These are phyloP conservation scores for Pelosia muscerda DNA, from an alignment of 2,888 invertebrate genomes.

Conservation along the genomic window DNA sequence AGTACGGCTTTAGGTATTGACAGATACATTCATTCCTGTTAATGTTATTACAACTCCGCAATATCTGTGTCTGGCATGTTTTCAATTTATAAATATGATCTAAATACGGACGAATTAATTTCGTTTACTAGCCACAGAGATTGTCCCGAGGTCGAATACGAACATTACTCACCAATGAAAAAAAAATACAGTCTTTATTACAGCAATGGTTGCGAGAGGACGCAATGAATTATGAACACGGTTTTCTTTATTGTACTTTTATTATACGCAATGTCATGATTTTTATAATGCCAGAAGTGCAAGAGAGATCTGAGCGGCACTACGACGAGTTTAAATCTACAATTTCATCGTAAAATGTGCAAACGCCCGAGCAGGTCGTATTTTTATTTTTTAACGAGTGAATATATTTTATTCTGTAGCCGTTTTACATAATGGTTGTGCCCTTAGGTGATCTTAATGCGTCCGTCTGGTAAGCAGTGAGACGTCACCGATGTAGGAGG, in stretches of 20 bases:
- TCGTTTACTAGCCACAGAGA: slow-evolving; percentile 43
- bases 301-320: slow-evolving; percentile 31
- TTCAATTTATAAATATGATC: slow-evolving; percentile 60
- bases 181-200: slow-evolving; percentile 61
- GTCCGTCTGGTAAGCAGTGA: slow-evolving; percentile 73
- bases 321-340: slow-evolving; percentile 40
- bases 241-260: slow-evolving; percentile 67
- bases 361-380: slow-evolving; percentile 47
- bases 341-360: slow-evolving; percentile 54
- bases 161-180: slow-evolving; percentile 51
- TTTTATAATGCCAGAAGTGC: slow-evolving; percentile 66
- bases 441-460: slow-evolving; percentile 65
- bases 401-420: slow-evolving; percentile 59
- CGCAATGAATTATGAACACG: slow-evolving; percentile 66
- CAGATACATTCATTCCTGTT: slow-evolving; percentile 54
- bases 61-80: slow-evolving; percentile 54
- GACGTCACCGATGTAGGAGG: slow-evolving; percentile 70
- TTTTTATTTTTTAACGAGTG: slow-evolving; percentile 66
- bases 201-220: slow-evolving; percentile 62
- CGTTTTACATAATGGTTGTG: slow-evolving; percentile 63
- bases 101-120: slow-evolving; percentile 72
- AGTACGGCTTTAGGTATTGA: slow-evolving; percentile 62
- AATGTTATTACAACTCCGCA: slow-evolving; percentile 10
- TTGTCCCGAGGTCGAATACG: slow-evolving; percentile 63
- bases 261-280: slow-evolving; percentile 57